Evolutionary conservation across 2,797 vertebrate species (phyloP), one percentile per base, ranked within the genome.

Genomic region (Varecia variegata): DNA sequence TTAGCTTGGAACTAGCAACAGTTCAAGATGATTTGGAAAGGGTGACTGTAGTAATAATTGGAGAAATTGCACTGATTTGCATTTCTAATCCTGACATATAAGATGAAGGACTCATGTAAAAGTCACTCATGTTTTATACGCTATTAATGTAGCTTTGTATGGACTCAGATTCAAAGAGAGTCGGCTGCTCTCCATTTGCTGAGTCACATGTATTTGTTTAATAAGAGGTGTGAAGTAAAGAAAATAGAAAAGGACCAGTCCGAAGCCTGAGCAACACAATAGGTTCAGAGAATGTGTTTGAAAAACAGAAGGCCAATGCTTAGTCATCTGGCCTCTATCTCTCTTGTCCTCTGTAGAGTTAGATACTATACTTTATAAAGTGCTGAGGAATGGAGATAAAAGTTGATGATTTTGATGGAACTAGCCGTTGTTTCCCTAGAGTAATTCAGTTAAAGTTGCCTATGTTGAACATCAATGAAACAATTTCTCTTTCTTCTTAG

Each of bases 381-480:
- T 73, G 85, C 90, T 89, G 50, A 54, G n/a, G 18, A 84, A n/a
- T 81, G 81, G 82, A 93, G 94, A 86, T 47, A 60, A 74, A 87
- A 80, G 52, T 95, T 96, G 88, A 95, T 38, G 47, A 88, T 74
- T 97, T 97, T 97, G 97, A 96, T 97, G 86, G 25, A 68, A 65
- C 2, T 35, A 17, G 25, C 74, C 83, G 90, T 97, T 95, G 93
- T 97, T 94, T 95, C 93, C 90, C 38, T 3, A 73, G 47, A 93
- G 40, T 90, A 96, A 97, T 84, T 97, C n/a, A 80, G 62, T 97
- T 87, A 3, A 13, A 95, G 40, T 77, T 96, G 52, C 86, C 38
- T 76, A 27, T 38, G 20, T 56, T 93, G 74, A 86, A 95, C 85
- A 97, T 81, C 56, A 95, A 50, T 68, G 60, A 97, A 97, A 97